These are phyloP conservation scores for Mythimna impura DNA, from an alignment of 2,888 invertebrate genomes.

Conservation along the genomic window DNA sequence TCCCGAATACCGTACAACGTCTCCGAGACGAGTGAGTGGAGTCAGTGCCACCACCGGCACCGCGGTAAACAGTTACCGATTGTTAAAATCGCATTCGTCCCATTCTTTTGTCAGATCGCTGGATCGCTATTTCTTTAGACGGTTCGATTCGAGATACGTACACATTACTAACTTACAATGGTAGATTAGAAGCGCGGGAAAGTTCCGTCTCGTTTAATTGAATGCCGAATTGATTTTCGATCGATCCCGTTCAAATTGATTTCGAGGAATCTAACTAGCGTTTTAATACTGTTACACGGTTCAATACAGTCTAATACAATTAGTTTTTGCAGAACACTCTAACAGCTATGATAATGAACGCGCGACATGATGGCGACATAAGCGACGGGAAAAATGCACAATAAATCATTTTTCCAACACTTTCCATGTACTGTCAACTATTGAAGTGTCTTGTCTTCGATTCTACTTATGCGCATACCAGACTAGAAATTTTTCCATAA, in stretches of 20 bases:
- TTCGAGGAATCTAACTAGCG: conserved; percentile 78
- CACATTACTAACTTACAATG: conserved; percentile 78
- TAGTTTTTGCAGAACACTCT: conserved; percentile 70
- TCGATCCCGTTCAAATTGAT: conserved; percentile 83
- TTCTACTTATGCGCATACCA: conserved; percentile 39
- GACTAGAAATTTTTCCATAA: conserved; percentile 52
- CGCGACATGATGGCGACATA: conserved; percentile 37
- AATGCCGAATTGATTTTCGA: conserved; percentile 86
- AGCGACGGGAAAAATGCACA: conserved; percentile 60
- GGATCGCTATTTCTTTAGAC: conserved; percentile 81
- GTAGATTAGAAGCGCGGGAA: conserved; percentile 85
- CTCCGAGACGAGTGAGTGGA: conserved; percentile 63
- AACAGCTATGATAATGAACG: conserved; percentile 67
- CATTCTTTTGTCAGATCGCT: conserved; percentile 82
- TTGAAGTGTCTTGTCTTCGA: conserved; percentile 41
- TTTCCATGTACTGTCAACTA: conserved; percentile 45
- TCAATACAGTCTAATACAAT: conserved; percentile 75
- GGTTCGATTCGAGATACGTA: conserved; percentile 84
- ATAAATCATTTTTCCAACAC: conserved; percentile 60
- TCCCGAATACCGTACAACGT: conserved; percentile 78
- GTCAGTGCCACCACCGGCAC: conserved; percentile 72
- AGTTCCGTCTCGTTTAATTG: conserved; percentile 84
- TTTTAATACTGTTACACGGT: conserved; percentile 79
- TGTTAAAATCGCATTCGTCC: conserved; percentile 83
- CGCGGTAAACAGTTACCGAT: conserved; percentile 83